Percentiles rank a stretch among this genome's conserved stretches.
phyloP scores from a whole-genome alignment of 35 echinoderm and acorn worm genomes.

The Ptychodera flava region DNA sequence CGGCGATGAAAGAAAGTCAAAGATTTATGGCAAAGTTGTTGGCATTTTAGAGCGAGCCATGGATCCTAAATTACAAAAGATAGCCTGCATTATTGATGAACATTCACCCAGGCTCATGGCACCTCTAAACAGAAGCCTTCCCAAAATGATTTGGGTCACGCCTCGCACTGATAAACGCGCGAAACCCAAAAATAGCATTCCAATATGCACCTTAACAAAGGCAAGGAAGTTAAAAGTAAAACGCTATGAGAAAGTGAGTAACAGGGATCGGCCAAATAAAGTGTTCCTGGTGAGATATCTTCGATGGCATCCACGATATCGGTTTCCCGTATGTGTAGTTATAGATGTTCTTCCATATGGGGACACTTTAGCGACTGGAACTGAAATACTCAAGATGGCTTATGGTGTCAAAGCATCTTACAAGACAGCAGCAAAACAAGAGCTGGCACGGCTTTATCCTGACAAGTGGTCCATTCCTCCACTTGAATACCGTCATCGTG shows the following conservation, averaged over 20 bases:
- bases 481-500: constrained; percentile 23
- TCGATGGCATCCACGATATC: constrained; percentile 41
- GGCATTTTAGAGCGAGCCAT: constrained; percentile 52
- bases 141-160: constrained; percentile 46
- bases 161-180: neutral
- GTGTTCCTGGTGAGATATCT: constrained; percentile 79
- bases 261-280: constrained; percentile 45
- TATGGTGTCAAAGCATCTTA: constrained; percentile 67
- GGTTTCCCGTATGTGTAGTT: constrained; percentile 74
- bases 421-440: constrained; percentile 21
- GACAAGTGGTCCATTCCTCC: constrained; percentile 62
- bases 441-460: constrained; percentile 32
- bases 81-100: constrained; percentile 85
- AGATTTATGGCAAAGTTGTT: constrained; percentile 69
- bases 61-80: constrained; percentile 58
- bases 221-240: constrained; percentile 21
- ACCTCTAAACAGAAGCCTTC: constrained; percentile 64
- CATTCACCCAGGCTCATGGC: constrained; percentile 64
- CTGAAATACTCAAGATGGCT: constrained; percentile 59
- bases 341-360: constrained; percentile 60
- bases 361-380: constrained; percentile 34
- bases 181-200: constrained; percentile 5
- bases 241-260: constrained; percentile 29
- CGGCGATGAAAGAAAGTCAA: neutral
- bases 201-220: constrained; percentile 24